Percentiles rank a stretch among this genome's conserved stretches.
These are phyloP conservation scores for Volucella bombylans DNA, from an alignment of 2,888 invertebrate species.

Conservation along the genomic window DNA sequence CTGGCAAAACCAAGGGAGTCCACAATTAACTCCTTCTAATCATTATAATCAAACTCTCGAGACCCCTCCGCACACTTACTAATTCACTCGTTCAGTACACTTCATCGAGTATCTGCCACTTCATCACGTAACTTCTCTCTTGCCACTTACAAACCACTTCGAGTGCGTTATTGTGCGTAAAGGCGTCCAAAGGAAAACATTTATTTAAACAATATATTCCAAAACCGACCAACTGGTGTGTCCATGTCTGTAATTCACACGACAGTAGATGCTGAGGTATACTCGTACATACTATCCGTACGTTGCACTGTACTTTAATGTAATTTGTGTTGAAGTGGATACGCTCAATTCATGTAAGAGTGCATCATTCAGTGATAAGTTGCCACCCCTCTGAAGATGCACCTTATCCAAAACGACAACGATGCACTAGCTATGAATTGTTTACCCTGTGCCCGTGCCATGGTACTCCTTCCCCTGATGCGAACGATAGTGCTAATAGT, in stretches of 20 bases:
- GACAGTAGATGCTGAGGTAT: conserved; percentile 1
- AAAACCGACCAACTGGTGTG: conserved; percentile 32
- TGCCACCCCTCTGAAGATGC: conserved; percentile 60
- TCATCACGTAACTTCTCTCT: conserved; percentile 67
- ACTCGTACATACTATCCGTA: conserved; percentile 8
- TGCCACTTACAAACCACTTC: conserved; percentile 70
- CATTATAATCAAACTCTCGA: conserved; percentile 62
- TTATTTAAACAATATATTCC: conserved; percentile 66
- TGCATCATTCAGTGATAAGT: conserved; percentile 41
- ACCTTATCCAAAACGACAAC: conserved; percentile 36
- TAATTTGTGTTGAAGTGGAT: conserved; percentile 60
- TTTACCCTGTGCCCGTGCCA: conserved; percentile 43
- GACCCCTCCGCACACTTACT: conserved; percentile 51
- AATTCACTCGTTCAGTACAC: conserved; percentile 57
- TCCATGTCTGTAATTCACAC: conserved; percentile 60
- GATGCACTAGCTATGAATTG: conserved; percentile 32
- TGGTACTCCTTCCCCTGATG: conserved; percentile 20
- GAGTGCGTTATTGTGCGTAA: conserved; percentile 71
- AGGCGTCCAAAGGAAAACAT: conserved; percentile 74
- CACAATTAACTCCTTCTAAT: conserved; percentile 66
- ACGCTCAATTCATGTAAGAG: conserved; percentile 70
- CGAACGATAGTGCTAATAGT: conserved; percentile 44
- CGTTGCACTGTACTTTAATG: neutral
- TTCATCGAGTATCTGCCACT: conserved; percentile 60
- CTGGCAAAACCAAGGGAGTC: neutral